These are phyloP conservation scores for Heterotilapia buettikoferi DNA, from an alignment of 2,113 vertebrate genomes.

Conservation along the genomic window DNA sequence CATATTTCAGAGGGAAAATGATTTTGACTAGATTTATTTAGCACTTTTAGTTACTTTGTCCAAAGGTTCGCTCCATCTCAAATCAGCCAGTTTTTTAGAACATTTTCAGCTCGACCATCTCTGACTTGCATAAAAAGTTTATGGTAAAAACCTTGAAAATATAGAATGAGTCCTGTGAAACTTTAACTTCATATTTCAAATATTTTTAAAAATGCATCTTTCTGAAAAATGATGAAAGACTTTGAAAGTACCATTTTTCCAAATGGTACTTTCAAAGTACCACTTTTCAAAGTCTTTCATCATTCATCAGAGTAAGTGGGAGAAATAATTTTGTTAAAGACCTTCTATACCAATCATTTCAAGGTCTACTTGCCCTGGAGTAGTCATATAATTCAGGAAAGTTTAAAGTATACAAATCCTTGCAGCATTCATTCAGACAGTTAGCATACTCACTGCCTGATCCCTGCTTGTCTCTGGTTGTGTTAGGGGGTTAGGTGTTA, in stretches of 20 bases:
- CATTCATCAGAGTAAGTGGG: no score
- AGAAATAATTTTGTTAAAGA: no score
- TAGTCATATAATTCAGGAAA: no score
- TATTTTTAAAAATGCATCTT: neutral
- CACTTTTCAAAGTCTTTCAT: no score
- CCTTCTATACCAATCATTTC: no score
- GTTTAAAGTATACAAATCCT: neutral
- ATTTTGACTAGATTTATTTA: neutral
- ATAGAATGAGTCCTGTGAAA: neutral
- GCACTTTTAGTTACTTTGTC: neutral
- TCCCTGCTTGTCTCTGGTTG: neutral
- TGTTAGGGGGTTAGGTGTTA: neutral
- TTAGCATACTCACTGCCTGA: neutral
- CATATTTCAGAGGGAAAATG: rapidly evolving
- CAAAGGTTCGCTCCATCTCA: rapidly evolving
- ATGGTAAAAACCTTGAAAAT: neutral
- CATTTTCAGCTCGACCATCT: neutral
- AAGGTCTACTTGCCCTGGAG: no score
- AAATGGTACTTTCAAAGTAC: no score
- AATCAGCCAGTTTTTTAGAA: neutral
- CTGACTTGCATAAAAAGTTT: neutral
- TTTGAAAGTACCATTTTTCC: neutral
- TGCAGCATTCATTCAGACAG: neutral
- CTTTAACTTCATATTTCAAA: neutral
- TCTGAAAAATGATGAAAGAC: neutral